Percentiles rank a stretch among this genome's conserved stretches.
Evolutionary conservation across 2,888 invertebrate genomes (phyloP).

Genomic region (Oasisia sp.): DNA sequence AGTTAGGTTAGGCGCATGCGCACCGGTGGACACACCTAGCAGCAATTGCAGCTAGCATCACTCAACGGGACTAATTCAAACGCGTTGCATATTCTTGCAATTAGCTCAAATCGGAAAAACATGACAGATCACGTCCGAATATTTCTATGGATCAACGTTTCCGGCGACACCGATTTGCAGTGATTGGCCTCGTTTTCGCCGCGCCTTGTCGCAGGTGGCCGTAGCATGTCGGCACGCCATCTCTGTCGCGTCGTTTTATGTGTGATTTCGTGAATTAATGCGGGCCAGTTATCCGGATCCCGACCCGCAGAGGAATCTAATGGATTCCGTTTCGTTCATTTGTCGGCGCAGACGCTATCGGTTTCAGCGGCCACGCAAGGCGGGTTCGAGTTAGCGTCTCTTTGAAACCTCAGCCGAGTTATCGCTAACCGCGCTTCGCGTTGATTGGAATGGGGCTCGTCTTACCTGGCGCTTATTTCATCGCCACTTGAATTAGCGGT

Average conservation of each 20-base stretch:
- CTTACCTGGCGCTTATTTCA: neutral
- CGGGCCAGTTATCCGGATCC: neutral
- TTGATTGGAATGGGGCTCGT: neutral
- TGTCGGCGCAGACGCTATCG: neutral
- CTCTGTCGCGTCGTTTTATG: neutral
- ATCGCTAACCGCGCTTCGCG: neutral
- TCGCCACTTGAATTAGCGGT: neutral
- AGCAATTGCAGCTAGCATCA: neutral
- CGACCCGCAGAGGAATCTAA: neutral
- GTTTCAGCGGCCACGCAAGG: neutral
- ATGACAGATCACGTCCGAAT: neutral
- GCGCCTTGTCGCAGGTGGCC: neutral
- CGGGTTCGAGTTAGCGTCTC: neutral
- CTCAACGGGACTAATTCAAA: neutral
- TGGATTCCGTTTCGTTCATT: conserved; percentile 6
- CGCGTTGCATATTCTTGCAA: neutral
- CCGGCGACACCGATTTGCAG: neutral
- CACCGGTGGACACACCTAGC: neutral
- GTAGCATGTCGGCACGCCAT: neutral
- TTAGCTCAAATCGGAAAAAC: neutral
- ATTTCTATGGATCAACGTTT: neutral
- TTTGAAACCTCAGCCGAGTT: neutral
- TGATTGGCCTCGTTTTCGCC: neutral
- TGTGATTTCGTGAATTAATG: conserved; percentile 17
- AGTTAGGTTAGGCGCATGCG: neutral